These are phyloP conservation scores for Exocentrus adspersus DNA, from an alignment of 2,888 invertebrate species.

Conservation along the genomic window DNA sequence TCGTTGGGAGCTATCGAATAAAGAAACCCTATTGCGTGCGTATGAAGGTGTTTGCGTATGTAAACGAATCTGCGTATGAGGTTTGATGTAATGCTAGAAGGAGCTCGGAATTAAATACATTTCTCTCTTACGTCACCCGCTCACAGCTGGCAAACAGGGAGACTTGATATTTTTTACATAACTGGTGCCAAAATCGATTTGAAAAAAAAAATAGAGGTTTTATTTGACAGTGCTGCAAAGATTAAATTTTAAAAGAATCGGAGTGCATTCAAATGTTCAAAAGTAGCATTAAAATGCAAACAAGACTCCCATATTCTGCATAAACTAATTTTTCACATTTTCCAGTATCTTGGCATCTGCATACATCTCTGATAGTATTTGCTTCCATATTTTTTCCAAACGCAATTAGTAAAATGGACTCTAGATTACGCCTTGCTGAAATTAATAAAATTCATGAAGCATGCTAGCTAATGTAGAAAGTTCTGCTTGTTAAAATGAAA, in stretches of 20 bases:
- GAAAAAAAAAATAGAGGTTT: too few relatives aligned
- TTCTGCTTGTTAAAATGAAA: slow-evolving; percentile 15
- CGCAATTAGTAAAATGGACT: background rate
- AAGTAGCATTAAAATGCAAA: too few relatives aligned
- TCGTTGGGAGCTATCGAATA: background rate
- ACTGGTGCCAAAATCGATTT: too few relatives aligned
- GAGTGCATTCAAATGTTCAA: too few relatives aligned
- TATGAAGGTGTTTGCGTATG: slow-evolving; percentile 2
- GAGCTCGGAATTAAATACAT: background rate
- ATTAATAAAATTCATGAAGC: slow-evolving; percentile 17
- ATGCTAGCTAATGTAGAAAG: slow-evolving; percentile 6
- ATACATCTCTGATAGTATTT: background rate
- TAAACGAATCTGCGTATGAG: background rate
- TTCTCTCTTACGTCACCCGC: background rate
- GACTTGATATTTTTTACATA: too few relatives aligned
- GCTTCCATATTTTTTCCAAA: background rate
- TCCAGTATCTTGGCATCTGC: background rate
- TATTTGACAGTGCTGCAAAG: too few relatives aligned
- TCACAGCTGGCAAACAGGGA: too few relatives aligned
- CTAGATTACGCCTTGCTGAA: background rate
- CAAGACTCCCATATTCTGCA: too few relatives aligned
- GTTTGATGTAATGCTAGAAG: background rate
- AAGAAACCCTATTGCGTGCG: background rate
- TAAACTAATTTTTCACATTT: background rate
- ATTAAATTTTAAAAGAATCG: too few relatives aligned